phyloP scores from a whole-genome alignment of 2,888 invertebrate species.

The Rhamnusium bicolor region DNA sequence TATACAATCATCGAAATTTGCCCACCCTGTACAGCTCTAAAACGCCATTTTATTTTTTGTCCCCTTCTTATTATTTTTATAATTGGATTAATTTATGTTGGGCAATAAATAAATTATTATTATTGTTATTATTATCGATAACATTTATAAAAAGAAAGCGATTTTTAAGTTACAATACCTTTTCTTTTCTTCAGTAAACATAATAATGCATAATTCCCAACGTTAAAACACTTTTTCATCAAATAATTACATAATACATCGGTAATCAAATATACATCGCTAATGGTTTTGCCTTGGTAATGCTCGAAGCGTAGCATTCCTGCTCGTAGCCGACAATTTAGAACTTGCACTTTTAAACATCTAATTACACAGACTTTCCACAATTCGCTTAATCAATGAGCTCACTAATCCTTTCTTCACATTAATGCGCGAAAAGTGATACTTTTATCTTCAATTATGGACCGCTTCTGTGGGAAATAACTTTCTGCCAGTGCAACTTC shows the following conservation, averaged over 20 bases:
- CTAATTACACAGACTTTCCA: conserved; percentile 25
- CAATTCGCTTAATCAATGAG: conserved; percentile 16
- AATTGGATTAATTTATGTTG: no score
- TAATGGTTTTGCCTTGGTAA: background rate
- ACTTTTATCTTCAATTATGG: conserved; percentile 15
- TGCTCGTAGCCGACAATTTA: conserved; percentile 14
- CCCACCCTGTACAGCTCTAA: no score
- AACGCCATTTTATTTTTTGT: no score
- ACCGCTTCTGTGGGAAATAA: background rate
- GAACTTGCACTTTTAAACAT: background rate
- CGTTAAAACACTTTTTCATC: background rate
- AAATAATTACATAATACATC: background rate
- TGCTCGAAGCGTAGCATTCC: conserved; percentile 1
- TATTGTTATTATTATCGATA: no score
- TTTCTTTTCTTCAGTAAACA: background rate
- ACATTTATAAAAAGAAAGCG: no score
- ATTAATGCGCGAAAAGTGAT: background rate
- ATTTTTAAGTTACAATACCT: no score
- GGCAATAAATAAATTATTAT: no score
- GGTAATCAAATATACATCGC: background rate
- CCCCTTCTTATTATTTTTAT: no score
- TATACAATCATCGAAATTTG: no score
- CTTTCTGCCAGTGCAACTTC: conserved; percentile 5
- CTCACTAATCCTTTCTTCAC: conserved; percentile 11
- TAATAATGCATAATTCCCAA: background rate